Percentiles rank a stretch among this genome's conserved stretches.
Conservation (phyloP, 92 coral and sea anemone species). For the Pocillopora grandis region DNA sequence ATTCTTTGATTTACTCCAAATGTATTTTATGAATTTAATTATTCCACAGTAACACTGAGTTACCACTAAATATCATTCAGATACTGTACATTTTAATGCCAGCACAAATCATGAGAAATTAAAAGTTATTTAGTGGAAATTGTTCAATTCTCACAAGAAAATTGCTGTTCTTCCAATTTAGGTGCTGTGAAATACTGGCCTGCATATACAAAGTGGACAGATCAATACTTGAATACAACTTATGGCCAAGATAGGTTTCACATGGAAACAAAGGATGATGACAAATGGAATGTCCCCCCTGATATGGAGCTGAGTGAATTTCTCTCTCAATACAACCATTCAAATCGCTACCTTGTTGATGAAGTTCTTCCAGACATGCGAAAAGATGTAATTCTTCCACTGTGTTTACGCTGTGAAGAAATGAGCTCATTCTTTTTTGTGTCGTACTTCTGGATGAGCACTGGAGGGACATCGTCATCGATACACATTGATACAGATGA, state of each 20-base stretch:
- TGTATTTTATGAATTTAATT: background rate
- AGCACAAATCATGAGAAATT: too few relatives aligned
- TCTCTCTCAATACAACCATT: constrained; percentile 66
- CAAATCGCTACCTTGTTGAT: constrained; percentile 86
- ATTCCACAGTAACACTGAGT: background rate
- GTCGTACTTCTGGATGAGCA: constrained; percentile 96
- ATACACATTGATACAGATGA: constrained; percentile 98
- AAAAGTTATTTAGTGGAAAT: background rate
- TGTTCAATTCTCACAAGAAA: background rate
- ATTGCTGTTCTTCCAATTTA: background rate
- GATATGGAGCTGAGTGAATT: constrained; percentile 65
- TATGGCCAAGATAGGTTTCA: constrained; percentile 71
- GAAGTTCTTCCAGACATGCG: constrained; percentile 93
- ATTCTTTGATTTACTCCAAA: background rate
- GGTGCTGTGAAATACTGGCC: constrained; percentile 98
- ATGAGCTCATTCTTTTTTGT: constrained; percentile 93
- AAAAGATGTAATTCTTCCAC: constrained; percentile 81
- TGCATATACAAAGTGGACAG: constrained; percentile 96
- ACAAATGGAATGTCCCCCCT: constrained; percentile 81
- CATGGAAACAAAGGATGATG: constrained; percentile 97
- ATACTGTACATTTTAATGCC: too few relatives aligned
- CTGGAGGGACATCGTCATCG: constrained; percentile 87
- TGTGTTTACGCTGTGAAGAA: constrained; percentile 94
- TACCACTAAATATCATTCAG: background rate
- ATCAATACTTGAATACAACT: constrained; percentile 78